A percentile compares a stretch with the other conserved stretches of the same genome.
These are phyloP conservation scores for Drosophila pseudotakahashii DNA, from an alignment of 2,888 invertebrate genomes.

Conservation along the genomic window DNA sequence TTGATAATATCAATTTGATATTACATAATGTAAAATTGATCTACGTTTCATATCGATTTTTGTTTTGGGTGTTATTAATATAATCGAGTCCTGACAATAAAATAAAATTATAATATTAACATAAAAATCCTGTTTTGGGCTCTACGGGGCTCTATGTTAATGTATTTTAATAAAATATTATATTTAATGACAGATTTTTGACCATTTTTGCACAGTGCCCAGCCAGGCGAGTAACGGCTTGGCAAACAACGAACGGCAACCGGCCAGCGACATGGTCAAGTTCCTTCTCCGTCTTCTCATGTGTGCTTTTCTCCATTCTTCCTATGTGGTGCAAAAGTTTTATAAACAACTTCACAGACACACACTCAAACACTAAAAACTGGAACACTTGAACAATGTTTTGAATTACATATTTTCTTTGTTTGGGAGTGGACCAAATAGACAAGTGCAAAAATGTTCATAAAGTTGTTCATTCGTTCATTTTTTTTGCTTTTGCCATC, in stretches of 20 bases:
- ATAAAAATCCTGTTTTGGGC: too few species aligned
- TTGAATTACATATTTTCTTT: conserved; percentile 65
- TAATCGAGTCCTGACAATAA: too few species aligned
- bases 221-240: conserved; percentile 69
- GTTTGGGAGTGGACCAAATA: conserved; percentile 47
- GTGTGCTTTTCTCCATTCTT: conserved; percentile 29
- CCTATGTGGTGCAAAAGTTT: conserved; percentile 63
- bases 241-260: conserved; percentile 65
- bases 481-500: background rate
- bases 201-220: background rate
- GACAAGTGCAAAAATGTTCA: conserved; percentile 70
- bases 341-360: conserved; percentile 70
- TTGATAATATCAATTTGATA: too few species aligned
- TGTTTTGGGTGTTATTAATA: too few species aligned
- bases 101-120: too few species aligned
- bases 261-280: conserved; percentile 72
- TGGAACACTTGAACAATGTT: conserved; percentile 77
- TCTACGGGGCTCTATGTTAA: too few species aligned
- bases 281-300: conserved; percentile 52
- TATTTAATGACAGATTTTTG: too few species aligned
- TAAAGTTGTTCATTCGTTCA: conserved; percentile 49
- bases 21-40: too few species aligned
- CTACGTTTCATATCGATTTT: too few species aligned
- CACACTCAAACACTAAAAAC: conserved; percentile 47
- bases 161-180: too few species aligned